These are phyloP conservation scores for Anthopleura xanthogrammica DNA, from an alignment of 92 coral and sea anemone species.

Conservation along the genomic window DNA sequence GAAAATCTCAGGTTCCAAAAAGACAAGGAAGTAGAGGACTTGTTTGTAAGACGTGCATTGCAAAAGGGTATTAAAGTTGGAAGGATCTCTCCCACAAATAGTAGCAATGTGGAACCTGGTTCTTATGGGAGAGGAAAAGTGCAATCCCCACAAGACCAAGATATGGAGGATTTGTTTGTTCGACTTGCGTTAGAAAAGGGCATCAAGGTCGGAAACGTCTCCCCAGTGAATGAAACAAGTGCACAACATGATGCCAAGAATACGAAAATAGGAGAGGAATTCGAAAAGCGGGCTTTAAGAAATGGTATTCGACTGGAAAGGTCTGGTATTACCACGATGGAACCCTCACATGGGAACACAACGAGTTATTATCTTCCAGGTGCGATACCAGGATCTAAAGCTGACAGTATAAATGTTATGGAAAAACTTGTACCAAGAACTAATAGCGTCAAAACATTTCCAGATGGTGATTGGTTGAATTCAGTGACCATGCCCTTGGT, in stretches of 20 bases:
- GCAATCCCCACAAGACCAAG: too few relatives aligned
- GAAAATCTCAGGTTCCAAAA: not conserved
- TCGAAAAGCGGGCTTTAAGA: conserved; percentile 47
- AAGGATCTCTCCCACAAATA: not conserved
- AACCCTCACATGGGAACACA: not conserved
- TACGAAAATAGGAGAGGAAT: not conserved
- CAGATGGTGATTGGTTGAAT: not conserved
- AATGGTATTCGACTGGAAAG: conserved; percentile 55
- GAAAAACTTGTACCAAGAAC: too few relatives aligned
- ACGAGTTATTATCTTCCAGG: not conserved
- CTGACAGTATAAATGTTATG: too few relatives aligned
- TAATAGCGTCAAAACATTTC: too few relatives aligned
- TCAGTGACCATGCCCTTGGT: not conserved
- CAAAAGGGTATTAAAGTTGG: conserved; percentile 56
- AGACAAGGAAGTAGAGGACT: not conserved
- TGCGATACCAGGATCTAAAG: too few relatives aligned
- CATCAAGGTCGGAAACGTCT: conserved; percentile 41
- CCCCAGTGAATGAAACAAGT: not conserved
- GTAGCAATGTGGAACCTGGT: not conserved
- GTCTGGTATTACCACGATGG: not conserved
- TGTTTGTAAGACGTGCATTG: conserved; percentile 35
- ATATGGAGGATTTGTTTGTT: conserved; percentile 17
- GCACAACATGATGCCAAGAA: not conserved
- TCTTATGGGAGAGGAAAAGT: not conserved
- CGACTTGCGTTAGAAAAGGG: conserved; percentile 52